Base-by-base conservation (phyloP, 2,797 vertebrate genomes). In the Scolopax rusticola region DNA sequence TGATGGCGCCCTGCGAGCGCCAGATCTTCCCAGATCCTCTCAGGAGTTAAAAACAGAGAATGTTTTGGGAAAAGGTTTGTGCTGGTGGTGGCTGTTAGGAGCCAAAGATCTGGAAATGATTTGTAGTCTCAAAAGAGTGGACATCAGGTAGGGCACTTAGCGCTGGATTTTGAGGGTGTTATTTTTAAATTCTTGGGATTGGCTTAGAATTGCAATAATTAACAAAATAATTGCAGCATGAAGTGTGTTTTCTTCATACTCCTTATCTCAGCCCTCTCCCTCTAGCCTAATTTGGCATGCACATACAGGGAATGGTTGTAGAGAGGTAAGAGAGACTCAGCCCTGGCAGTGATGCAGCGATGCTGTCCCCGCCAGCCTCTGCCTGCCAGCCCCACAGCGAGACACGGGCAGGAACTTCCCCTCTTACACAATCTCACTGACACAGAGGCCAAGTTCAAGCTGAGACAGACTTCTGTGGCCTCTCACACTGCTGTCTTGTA, bases 281-380 rank as follows among this genome's bases (percentile, higher is more conserved):
- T 36, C 28, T 53, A 81, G 80, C 47, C 50, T 36, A 15, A 23
- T 69, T 38, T 64, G 78, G 68, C 75, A 57, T 7, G 45, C 24
- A 5, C 20, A 15, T 50, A 43, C 38, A 40, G 54, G 78, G 68
- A 73, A 79, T 36, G 0, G 0, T 2, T 51, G 74, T 2, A 16
- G 32, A 68, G 65, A n/a, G 8, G 0, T 15, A 65, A 53, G 33
- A 54, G 56, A 54, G 71, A 21, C 23, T 41, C 25, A 1, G 48
- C 69, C 28, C 1, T 20, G 7, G 1, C 30, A 19, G 67, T 0
- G 0, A 53, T 61, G 1, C n/a, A 24, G 67, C 0, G 0, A 53
- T 68, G 19, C 32, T 1, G 1, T 73, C 64, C 65, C 40, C 7
- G 6, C 47, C 69, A 63, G 85, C 33, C 51, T 48, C 25, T 5